Evolutionary conservation across 2,888 invertebrate species (phyloP).

Genomic region (Elysia crispata): DNA sequence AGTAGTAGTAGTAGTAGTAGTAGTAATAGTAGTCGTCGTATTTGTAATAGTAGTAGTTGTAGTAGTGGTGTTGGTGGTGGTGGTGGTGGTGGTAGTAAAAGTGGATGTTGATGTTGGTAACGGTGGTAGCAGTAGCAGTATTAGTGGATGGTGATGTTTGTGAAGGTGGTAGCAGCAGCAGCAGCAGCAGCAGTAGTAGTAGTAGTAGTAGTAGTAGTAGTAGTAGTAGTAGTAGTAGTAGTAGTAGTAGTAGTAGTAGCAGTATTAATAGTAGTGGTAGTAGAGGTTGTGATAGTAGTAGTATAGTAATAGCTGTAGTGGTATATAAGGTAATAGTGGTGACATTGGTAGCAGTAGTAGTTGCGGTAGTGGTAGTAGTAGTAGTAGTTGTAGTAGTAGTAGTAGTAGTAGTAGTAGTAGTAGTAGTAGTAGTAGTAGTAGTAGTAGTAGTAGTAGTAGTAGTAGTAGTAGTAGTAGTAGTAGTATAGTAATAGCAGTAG

Average conservation of each 20-base stretch:
- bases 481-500: no score
- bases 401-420: not conserved
- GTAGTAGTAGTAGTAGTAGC: not conserved
- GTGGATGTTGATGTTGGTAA: slow-evolving; percentile 5
- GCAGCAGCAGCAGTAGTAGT: slow-evolving; percentile 14
- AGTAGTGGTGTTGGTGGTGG: no score
- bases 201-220: slow-evolving; percentile 12
- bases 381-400: not conserved
- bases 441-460: slow-evolving; percentile 7
- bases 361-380: not conserved
- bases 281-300: no score
- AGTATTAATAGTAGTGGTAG: no score
- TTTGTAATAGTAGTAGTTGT: no score
- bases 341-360: no score
- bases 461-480: slow-evolving; percentile 24
- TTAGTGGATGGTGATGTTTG: not conserved
- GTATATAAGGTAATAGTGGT: no score
- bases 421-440: not conserved
- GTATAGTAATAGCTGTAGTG: no score
- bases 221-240: not conserved
- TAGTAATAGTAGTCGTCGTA: not conserved
- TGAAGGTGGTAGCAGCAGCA: not conserved
- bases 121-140: slow-evolving; percentile 27
- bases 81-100: slow-evolving; percentile 30
- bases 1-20: not conserved